Evolutionary conservation across 2,888 invertebrate genomes (phyloP).

Genomic region (Melieria picta): DNA sequence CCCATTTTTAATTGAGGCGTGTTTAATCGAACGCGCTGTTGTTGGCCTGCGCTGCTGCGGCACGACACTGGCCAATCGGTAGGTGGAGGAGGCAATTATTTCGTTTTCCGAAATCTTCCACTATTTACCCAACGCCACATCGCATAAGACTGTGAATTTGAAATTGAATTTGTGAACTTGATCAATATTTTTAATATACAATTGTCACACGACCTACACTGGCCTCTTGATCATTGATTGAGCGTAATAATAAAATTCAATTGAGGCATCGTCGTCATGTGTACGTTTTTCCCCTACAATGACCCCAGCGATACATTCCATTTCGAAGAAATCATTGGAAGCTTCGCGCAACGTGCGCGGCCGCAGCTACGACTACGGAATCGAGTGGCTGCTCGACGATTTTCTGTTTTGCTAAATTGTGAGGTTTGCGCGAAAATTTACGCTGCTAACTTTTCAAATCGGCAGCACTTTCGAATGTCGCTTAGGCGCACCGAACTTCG

Average conservation of each 20-base stretch:
- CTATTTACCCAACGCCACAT: too few relatives aligned
- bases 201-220: slow-evolving; percentile 67
- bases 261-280: slow-evolving; percentile 35
- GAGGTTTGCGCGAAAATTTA: slow-evolving; percentile 5
- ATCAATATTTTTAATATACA: slow-evolving; percentile 49
- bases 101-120: too few relatives aligned
- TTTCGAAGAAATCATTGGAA: slow-evolving; percentile 15
- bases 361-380: too few relatives aligned
- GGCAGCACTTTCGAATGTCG: too few relatives aligned
- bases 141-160: too few relatives aligned
- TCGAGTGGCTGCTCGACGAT: not conserved
- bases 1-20: not conserved
- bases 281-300: slow-evolving; percentile 5
- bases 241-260: slow-evolving; percentile 61
- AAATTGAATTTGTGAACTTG: slow-evolving; percentile 35
- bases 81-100: too few relatives aligned
- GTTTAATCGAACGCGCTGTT: too few relatives aligned
- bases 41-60: too few relatives aligned
- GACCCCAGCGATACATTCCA: slow-evolving; percentile 23
- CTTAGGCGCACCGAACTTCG: too few relatives aligned
- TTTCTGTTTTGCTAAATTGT: not conserved
- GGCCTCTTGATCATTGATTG: slow-evolving; percentile 66
- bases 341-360: not conserved
- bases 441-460: not conserved
- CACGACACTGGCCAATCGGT: too few relatives aligned